Base-by-base conservation (phyloP, 2,888 invertebrate species). In the Drosophila fungiperda region DNA sequence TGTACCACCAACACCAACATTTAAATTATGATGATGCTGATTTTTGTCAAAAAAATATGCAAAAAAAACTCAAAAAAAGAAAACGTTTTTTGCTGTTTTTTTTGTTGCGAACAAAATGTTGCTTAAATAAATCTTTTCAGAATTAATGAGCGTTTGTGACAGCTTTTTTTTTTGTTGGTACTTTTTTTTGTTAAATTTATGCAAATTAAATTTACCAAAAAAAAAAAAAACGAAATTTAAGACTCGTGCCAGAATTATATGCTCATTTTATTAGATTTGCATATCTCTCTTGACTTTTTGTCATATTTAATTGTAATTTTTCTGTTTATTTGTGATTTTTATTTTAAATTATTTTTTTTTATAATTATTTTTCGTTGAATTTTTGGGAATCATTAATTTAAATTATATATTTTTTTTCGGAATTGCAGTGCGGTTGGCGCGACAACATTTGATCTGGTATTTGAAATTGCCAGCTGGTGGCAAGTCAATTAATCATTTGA, bases 301-400 rank as follows among this genome's bases (percentile, higher is more conserved):
- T 55, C 35, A 72, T 57, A 48, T 55, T 64, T n/a, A 53, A 75
- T 60, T 61, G 20, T 38, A 36, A 52, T 74, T 76, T 32, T 72
- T 40, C 20, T 35, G 29, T 20, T 23, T 53, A 26, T 54, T 38
- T 54, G 9, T 42, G 33, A 7, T n/a, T 63, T 58, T 65, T 9
- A 58, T 63, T 70, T 75, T 82, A 84, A 88, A 81, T 90, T 82
- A 78, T 78, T 69, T 75, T 88, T 82, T 76, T 90, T 78, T 83
- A 88, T 71, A 67, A 68, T 59, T 76, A 62, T 72, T 72, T 68
- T 61, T 50, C 15, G 48, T 12, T 11, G 9, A 11, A 48, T 57
- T 65, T 58, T 38, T 17, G 17, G 36, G 20, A 12, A 32, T 83
- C 81, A 87, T 89, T 82, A 83, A 87, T 82, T 80, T 71, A 73